A percentile compares a stretch with the other conserved stretches of the same genome.
These are phyloP conservation scores for Aleiodes testaceus DNA, from an alignment of 2,888 invertebrate species.

Conservation along the genomic window DNA sequence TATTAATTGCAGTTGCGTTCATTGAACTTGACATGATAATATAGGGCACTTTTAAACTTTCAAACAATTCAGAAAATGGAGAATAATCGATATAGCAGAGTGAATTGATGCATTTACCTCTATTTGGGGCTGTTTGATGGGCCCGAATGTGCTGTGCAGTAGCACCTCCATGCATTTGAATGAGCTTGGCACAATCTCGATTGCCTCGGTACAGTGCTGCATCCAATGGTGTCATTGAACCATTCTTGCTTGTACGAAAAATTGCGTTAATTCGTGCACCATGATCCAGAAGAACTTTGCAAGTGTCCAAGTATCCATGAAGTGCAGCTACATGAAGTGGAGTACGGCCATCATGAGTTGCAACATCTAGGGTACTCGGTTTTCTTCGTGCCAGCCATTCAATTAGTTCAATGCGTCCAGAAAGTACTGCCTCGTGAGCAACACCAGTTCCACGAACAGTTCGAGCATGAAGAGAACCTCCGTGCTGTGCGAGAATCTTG, in stretches of 20 bases:
- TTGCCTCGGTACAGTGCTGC: slow-evolving; percentile 91
- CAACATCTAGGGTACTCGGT: slow-evolving; percentile 88
- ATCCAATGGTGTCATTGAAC: slow-evolving; percentile 91
- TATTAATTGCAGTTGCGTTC: neutral
- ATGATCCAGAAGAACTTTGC: slow-evolving; percentile 87
- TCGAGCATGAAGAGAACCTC: slow-evolving; percentile 92
- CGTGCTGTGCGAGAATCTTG: slow-evolving; percentile 81
- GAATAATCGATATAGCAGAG: neutral
- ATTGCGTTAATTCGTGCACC: slow-evolving; percentile 91
- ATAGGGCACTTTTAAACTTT: neutral
- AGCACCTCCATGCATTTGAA: slow-evolving; percentile 91
- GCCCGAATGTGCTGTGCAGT: slow-evolving; percentile 76
- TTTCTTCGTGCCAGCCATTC: slow-evolving; percentile 90
- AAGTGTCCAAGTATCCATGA: slow-evolving; percentile 94
- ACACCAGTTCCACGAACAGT: slow-evolving; percentile 96
- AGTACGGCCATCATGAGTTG: slow-evolving; percentile 94
- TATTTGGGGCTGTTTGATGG: slow-evolving; percentile 59
- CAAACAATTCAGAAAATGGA: slow-evolving; percentile 3
- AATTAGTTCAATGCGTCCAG: slow-evolving; percentile 90
- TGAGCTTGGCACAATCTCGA: slow-evolving; percentile 92
- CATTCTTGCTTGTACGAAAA: slow-evolving; percentile 87
- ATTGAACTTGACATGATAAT: neutral
- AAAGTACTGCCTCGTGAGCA: slow-evolving; percentile 95
- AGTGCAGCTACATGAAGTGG: slow-evolving; percentile 95
- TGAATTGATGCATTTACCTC: slow-evolving; percentile 55